Conservation (phyloP, 2,113 vertebrate genomes). For the Siniperca knerii region DNA sequence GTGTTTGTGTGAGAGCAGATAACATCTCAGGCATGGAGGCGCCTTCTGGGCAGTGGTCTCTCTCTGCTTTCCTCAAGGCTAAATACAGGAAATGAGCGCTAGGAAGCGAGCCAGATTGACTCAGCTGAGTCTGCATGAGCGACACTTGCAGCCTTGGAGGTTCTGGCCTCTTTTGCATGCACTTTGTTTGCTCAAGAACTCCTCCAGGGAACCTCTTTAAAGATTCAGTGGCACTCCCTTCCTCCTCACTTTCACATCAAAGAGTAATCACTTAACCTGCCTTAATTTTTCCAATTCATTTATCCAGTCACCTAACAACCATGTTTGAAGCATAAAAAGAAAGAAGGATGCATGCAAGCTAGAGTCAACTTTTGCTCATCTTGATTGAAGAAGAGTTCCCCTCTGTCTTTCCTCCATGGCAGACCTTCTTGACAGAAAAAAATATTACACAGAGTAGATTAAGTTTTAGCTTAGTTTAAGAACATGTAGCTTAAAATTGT, state of each 20-base stretch:
- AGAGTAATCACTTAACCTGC: slow-evolving; percentile 40
- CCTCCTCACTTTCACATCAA: slow-evolving; percentile 52
- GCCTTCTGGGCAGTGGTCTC: slow-evolving; percentile 74
- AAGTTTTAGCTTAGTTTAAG: slow-evolving; percentile 1
- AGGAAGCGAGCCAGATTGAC: slow-evolving; percentile 66
- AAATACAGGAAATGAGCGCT: slow-evolving; percentile 79
- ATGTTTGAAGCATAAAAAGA: slow-evolving; percentile 21
- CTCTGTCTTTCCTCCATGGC: neutral
- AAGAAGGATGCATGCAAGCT: neutral
- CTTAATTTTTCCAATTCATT: slow-evolving; percentile 23
- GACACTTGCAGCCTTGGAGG: slow-evolving; percentile 56
- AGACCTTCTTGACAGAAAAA: neutral
- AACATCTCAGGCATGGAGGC: slow-evolving; percentile 75
- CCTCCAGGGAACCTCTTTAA: slow-evolving; percentile 51
- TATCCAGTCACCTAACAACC: slow-evolving; percentile 16
- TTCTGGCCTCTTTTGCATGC: slow-evolving; percentile 40
- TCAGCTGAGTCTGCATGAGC: slow-evolving; percentile 60
- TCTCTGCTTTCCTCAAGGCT: slow-evolving; percentile 69
- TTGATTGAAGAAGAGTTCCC: slow-evolving; percentile 2
- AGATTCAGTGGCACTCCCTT: slow-evolving; percentile 54
- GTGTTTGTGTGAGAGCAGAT: slow-evolving; percentile 66
- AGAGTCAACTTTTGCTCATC: neutral
- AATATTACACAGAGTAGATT: neutral
- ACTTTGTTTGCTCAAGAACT: slow-evolving; percentile 52
- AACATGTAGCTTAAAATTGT: neutral